Evolutionary conservation across 2,888 invertebrate genomes (phyloP).

Genomic region (Ptilodon capucinus): DNA sequence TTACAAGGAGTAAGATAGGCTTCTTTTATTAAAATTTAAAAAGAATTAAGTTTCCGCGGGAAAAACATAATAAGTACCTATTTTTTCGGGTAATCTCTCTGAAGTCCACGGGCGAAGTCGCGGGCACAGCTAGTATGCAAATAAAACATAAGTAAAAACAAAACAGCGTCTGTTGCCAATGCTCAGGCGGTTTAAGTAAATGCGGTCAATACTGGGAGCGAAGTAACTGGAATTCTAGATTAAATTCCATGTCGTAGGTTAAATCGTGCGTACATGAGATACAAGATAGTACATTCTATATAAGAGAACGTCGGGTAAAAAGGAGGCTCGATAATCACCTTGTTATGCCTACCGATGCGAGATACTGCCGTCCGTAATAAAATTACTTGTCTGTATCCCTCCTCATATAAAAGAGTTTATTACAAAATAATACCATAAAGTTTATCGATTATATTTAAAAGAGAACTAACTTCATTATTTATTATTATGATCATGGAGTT

Average conservation of each 20-base stretch:
- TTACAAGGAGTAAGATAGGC: too few relatives aligned
- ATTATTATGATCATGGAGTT: too few relatives aligned
- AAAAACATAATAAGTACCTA: too few relatives aligned
- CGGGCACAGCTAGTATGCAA: too few relatives aligned
- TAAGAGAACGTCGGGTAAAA: conserved; percentile 22
- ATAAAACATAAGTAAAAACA: conserved; percentile 7
- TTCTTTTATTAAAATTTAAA: too few relatives aligned
- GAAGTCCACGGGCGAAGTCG: too few relatives aligned
- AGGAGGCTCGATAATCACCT: conserved; percentile 41
- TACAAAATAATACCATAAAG: conserved; percentile 9
- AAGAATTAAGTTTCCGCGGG: too few relatives aligned
- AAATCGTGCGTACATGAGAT: conserved; percentile 42
- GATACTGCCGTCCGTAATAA: conserved; percentile 33
- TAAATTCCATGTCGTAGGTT: conserved; percentile 52
- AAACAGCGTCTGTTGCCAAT: conserved; percentile 28
- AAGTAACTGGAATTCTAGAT: conserved; percentile 37
- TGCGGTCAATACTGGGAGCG: conserved; percentile 45
- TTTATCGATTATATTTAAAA: not conserved
- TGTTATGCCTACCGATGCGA: conserved; percentile 39
- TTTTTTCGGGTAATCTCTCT: too few relatives aligned
- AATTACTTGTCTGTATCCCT: conserved; percentile 34
- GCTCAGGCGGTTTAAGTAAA: conserved; percentile 37
- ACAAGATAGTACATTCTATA: conserved; percentile 34
- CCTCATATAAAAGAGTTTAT: conserved; percentile 14
- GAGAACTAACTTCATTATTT: too few relatives aligned